These are phyloP conservation scores for Styela plicata DNA, from an alignment of 23 tunicate species.

Conservation along the genomic window DNA sequence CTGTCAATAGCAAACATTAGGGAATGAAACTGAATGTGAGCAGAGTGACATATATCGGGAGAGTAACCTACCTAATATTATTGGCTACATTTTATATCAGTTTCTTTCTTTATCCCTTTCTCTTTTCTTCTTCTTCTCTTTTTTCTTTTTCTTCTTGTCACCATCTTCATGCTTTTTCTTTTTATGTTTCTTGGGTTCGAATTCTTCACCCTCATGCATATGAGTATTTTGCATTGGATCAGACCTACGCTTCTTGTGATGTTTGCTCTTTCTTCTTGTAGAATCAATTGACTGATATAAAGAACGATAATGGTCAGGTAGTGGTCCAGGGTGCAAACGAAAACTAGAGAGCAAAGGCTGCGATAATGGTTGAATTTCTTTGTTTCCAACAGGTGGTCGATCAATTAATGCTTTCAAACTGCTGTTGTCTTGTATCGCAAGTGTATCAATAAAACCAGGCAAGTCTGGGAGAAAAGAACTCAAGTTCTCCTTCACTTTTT, in stretches of 20 bases:
- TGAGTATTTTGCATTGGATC: slow-evolving; percentile 41
- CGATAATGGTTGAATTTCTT: slow-evolving; percentile 66
- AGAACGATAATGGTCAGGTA: slow-evolving; percentile 76
- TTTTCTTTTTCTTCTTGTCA: slow-evolving; percentile 61
- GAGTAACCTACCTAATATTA: no score
- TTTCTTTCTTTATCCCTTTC: slow-evolving; percentile 62
- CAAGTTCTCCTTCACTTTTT: slow-evolving; percentile 71
- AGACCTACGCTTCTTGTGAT: slow-evolving; percentile 67
- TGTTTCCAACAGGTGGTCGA: slow-evolving; percentile 81
- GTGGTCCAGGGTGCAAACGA: slow-evolving; percentile 76
- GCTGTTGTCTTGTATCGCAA: slow-evolving; percentile 50
- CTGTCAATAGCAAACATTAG: no score
- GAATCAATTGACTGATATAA: slow-evolving; percentile 51
- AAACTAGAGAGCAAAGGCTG: slow-evolving; percentile 57
- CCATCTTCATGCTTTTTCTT: slow-evolving; percentile 83
- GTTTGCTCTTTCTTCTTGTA: slow-evolving; percentile 45
- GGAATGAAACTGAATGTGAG: no score
- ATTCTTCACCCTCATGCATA: slow-evolving; percentile 49
- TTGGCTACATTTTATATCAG: background rate
- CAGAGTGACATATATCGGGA: no score
- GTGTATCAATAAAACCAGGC: slow-evolving; percentile 61
- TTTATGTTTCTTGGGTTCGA: slow-evolving; percentile 48
- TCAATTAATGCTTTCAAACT: slow-evolving; percentile 58
- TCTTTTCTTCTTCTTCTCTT: slow-evolving; percentile 62
- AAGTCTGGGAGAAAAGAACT: slow-evolving; percentile 73